phyloP scores from a whole-genome alignment of 2,797 vertebrate genomes.

The Nyctibius grandis region DNA sequence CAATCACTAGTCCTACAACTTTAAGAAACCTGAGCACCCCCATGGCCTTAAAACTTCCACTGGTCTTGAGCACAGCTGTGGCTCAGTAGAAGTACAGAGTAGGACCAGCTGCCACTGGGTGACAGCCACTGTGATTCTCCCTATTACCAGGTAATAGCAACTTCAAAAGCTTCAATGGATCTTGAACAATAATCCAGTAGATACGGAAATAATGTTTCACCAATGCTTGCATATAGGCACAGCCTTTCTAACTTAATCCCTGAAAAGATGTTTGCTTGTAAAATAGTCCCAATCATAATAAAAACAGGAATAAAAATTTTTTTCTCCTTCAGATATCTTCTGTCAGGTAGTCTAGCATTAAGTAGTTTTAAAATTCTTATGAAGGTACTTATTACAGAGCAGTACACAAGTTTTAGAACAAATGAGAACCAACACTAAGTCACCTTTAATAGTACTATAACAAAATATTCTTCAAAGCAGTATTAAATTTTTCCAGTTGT shows the following conservation, averaged over 20 bases:
- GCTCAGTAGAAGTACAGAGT: not conserved
- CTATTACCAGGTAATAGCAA: not conserved
- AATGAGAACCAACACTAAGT: not conserved
- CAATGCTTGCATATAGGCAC: not conserved
- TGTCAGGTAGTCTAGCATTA: not conserved
- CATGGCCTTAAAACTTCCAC: not conserved
- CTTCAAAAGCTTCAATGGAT: not conserved
- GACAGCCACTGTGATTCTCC: not conserved
- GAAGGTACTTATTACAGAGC: not conserved
- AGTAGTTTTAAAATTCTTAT: not conserved
- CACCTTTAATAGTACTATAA: conserved; percentile 22
- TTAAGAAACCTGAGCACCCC: not conserved
- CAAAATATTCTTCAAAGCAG: conserved; percentile 21
- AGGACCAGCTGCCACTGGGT: not conserved
- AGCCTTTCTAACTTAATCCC: not conserved
- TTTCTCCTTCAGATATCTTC: not conserved
- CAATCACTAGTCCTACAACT: not conserved
- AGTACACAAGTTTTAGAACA: not conserved
- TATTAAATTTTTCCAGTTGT: conserved; percentile 1
- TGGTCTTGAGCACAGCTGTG: not conserved
- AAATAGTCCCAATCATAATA: not conserved
- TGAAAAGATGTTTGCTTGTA: not conserved
- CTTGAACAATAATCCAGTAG: not conserved
- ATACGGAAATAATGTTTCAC: not conserved
- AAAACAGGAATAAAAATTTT: not conserved